Percentiles rank a stretch among this genome's conserved stretches.
These are phyloP conservation scores for Sepioteuthis lessoniana DNA, from an alignment of 2,888 invertebrate genomes.

Conservation along the genomic window DNA sequence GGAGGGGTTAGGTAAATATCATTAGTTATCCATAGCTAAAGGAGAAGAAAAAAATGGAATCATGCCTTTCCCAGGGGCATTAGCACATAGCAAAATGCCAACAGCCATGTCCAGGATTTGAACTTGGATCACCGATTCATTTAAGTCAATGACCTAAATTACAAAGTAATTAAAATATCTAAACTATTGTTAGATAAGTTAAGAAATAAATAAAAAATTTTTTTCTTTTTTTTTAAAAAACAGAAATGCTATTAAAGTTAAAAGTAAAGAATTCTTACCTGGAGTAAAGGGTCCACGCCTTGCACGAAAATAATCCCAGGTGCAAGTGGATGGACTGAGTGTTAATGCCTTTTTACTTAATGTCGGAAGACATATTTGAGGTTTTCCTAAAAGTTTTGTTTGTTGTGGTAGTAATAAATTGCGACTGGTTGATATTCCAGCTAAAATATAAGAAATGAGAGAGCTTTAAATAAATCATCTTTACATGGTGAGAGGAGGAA, in stretches of 20 bases:
- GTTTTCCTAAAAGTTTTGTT: background rate
- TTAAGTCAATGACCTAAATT: no score
- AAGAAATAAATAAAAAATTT: background rate
- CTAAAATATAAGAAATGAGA: background rate
- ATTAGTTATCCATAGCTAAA: no score
- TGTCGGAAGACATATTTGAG: background rate
- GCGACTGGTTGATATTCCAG: background rate
- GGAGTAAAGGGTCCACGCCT: conserved; percentile 68
- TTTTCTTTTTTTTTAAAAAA: no score
- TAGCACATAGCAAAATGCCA: no score
- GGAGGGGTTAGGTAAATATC: no score
- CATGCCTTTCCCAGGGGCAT: no score
- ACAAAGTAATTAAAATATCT: no score
- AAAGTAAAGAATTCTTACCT: conserved; percentile 56
- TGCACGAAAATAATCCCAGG: conserved; percentile 62
- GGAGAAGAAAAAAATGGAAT: no score
- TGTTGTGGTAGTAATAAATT: background rate
- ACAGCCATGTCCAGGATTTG: no score
- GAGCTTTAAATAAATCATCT: background rate
- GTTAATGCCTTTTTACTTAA: conserved; percentile 13
- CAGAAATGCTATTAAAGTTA: background rate
- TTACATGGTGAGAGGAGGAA: no score
- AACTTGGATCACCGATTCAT: no score
- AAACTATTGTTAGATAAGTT: no score
- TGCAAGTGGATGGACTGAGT: conserved; percentile 17